A percentile compares a stretch with the other conserved stretches of the same genome.
Conservation (phyloP, 2,797 vertebrate species). For the Lacerta viridis region DNA sequence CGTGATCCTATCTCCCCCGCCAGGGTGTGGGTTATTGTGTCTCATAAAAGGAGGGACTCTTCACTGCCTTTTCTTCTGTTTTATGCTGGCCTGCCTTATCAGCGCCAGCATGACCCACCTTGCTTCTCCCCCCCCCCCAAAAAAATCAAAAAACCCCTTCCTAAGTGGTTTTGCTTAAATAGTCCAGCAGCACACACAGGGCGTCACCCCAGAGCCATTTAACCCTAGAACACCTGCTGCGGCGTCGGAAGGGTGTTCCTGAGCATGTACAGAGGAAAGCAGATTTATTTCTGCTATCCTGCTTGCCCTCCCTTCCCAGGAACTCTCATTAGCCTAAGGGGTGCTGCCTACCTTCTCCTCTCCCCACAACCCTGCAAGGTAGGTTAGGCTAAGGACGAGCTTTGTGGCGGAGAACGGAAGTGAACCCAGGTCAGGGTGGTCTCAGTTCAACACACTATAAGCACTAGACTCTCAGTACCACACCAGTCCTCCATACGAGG, state of each 20-base stretch:
- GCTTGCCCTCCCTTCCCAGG: no score
- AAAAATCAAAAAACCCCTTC: not conserved
- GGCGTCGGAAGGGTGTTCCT: not conserved
- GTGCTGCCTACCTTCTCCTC: not conserved
- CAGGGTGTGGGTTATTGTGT: conserved; percentile 25
- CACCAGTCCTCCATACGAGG: not conserved
- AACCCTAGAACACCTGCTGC: not conserved
- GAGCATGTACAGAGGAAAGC: not conserved
- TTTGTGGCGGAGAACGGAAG: no score
- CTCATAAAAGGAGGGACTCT: conserved; percentile 1
- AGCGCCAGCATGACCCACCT: not conserved
- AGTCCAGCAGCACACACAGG: no score
- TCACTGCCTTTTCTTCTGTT: not conserved
- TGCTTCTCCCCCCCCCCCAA: no score
- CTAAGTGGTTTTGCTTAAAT: not conserved
- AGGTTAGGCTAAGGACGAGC: not conserved
- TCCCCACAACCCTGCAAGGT: not conserved
- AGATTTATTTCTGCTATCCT: no score
- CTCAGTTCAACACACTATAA: no score
- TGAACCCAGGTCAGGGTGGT: not conserved
- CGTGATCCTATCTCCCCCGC: conserved; percentile 37
- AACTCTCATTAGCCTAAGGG: not conserved
- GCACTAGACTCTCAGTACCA: no score
- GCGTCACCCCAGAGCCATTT: not conserved
- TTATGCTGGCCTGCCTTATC: not conserved